Conservation (phyloP, 2,113 vertebrate genomes). For the Chascanopsetta lugubris region DNA sequence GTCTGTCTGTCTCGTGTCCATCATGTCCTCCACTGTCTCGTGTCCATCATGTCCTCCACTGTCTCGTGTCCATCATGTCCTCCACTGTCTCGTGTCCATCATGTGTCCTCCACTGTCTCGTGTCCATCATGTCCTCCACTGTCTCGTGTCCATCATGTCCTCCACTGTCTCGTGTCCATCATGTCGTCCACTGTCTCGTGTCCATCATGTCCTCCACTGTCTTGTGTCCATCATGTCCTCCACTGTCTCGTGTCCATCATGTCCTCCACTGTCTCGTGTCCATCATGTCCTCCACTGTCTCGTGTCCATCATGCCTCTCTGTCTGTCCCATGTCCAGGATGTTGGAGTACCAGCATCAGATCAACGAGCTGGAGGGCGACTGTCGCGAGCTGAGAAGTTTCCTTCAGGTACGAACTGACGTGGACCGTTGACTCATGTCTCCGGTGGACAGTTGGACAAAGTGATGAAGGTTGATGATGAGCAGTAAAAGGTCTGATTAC, state of each 20-base stretch:
- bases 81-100: no score
- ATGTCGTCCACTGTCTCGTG: slow-evolving; percentile 72
- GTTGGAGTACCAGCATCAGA: slow-evolving; percentile 88
- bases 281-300: slow-evolving; percentile 83
- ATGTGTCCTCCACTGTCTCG: background rate
- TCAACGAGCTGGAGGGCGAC: slow-evolving; percentile 86
- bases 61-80: slow-evolving; percentile 82
- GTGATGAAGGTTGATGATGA: slow-evolving; percentile 86
- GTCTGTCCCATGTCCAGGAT: slow-evolving; percentile 80
- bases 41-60: background rate
- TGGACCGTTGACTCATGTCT: background rate
- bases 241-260: no score
- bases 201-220: background rate
- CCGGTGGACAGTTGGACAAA: no score
- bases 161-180: slow-evolving; percentile 68
- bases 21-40: slow-evolving; percentile 78
- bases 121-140: slow-evolving; percentile 84
- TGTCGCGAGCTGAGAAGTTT: slow-evolving; percentile 86
- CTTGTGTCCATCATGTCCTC: slow-evolving; percentile 84
- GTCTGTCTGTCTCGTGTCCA: slow-evolving; percentile 54
- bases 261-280: background rate
- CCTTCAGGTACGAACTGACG: slow-evolving; percentile 72
- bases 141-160: no score
- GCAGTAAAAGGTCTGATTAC: slow-evolving; percentile 80
- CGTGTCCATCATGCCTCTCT: no score